A percentile compares a stretch with the other conserved stretches of the same genome.
These are phyloP conservation scores for Halcyon badia DNA, from an alignment of 2,797 vertebrate species.

Conservation along the genomic window DNA sequence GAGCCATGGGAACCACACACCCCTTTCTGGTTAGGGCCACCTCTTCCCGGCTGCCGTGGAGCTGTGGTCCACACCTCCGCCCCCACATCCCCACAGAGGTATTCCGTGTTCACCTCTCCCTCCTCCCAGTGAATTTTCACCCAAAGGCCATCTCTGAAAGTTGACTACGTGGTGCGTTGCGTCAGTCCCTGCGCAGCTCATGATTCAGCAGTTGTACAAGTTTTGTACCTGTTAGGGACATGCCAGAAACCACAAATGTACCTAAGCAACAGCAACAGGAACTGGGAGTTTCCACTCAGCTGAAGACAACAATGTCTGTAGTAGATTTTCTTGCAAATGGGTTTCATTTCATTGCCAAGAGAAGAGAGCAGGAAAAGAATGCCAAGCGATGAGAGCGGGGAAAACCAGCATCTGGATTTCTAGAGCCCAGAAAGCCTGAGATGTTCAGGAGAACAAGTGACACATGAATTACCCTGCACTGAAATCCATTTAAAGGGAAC, in stretches of 20 bases:
- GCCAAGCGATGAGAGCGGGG: not conserved
- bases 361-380: not conserved
- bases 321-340: conserved; percentile 1
- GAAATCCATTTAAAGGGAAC: not conserved
- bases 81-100: not conserved
- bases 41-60: not conserved
- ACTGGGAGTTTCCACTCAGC: conserved; percentile 4
- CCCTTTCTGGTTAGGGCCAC: not conserved
- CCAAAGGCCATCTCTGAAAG: conserved; percentile 31
- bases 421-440: not conserved
- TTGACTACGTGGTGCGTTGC: not conserved
- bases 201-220: conserved; percentile 47
- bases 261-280: conserved; percentile 41
- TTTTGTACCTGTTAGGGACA: conserved; percentile 24
- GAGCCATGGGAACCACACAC: not conserved
- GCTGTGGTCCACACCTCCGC: not conserved
- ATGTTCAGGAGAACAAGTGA: not conserved
- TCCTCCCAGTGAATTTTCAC: conserved; percentile 1
- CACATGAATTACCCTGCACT: not conserved
- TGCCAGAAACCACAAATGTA: conserved; percentile 57
- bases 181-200: not conserved
- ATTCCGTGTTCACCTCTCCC: not conserved
- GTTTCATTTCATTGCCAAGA: not conserved
- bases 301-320: not conserved
- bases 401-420: conserved; percentile 1